phyloP scores from a whole-genome alignment of 1,140 invertebrate species.

The Eciton burchellii region DNA sequence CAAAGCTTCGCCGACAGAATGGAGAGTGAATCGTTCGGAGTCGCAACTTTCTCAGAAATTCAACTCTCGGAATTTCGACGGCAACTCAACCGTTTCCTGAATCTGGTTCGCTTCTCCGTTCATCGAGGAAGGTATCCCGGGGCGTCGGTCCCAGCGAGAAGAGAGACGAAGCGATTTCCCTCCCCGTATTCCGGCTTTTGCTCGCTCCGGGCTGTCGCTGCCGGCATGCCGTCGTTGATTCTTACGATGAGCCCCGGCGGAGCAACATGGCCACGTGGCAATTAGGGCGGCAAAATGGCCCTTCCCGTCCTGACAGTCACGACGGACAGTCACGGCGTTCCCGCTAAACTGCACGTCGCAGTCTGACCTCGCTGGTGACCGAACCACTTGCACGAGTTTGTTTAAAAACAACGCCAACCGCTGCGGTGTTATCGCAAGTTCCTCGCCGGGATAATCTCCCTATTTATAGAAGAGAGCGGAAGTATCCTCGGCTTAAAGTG shows the following conservation, averaged over 20 bases:
- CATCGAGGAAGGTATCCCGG: too few relatives aligned
- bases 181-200: not conserved
- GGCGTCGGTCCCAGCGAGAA: too few relatives aligned
- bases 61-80: too few relatives aligned
- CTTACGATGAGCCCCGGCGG: constrained; percentile 40
- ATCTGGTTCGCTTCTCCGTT: too few relatives aligned
- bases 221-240: constrained; percentile 30
- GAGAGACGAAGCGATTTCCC: not conserved
- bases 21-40: too few relatives aligned
- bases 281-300: constrained; percentile 66
- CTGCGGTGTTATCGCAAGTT: constrained; percentile 59
- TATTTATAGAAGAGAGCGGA: constrained; percentile 58
- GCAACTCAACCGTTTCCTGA: too few relatives aligned
- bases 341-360: constrained; percentile 32
- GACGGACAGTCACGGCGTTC: constrained; percentile 42
- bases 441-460: constrained; percentile 47
- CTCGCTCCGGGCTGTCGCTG: not conserved
- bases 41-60: too few relatives aligned
- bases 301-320: constrained; percentile 55
- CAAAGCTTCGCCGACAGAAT: too few relatives aligned
- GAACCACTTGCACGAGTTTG: constrained; percentile 47
- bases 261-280: constrained; percentile 40
- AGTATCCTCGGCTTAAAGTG: constrained; percentile 50
- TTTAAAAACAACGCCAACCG: constrained; percentile 44
- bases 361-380: constrained; percentile 36